These are phyloP conservation scores for Microctonus aethiopoides DNA, from an alignment of 2,888 invertebrate species.

Conservation along the genomic window DNA sequence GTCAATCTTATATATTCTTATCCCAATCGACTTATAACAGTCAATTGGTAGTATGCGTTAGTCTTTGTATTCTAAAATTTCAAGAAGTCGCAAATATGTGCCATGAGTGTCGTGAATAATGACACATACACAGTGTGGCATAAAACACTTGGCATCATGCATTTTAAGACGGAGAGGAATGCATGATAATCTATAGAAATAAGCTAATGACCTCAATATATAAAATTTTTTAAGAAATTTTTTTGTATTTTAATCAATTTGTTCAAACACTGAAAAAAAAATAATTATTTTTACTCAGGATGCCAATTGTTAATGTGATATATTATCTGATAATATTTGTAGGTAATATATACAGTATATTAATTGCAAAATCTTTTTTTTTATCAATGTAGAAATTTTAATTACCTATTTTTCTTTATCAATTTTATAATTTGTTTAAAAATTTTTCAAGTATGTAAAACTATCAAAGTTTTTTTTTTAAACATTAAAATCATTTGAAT, in stretches of 20 bases:
- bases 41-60: not conserved
- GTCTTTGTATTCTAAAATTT: not conserved
- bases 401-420: too few species aligned
- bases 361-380: too few species aligned
- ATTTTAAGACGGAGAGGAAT: not conserved
- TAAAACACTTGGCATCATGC: not conserved
- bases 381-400: too few species aligned
- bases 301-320: too few species aligned
- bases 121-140: not conserved
- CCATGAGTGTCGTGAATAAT: conserved; percentile 11
- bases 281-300: too few species aligned
- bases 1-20: conserved; percentile 9
- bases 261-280: not conserved
- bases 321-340: too few species aligned
- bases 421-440: too few species aligned
- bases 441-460: too few species aligned
- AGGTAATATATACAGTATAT: too few species aligned
- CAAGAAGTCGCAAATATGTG: not conserved
- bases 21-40: conserved; percentile 6
- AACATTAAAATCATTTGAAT: too few species aligned
- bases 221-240: not conserved
- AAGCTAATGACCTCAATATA: not conserved
- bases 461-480: too few species aligned
- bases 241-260: not conserved
- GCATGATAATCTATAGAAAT: not conserved